Evolutionary conservation across 2,797 vertebrate genomes (phyloP).

Genomic region (Anguilla megastoma): DNA sequence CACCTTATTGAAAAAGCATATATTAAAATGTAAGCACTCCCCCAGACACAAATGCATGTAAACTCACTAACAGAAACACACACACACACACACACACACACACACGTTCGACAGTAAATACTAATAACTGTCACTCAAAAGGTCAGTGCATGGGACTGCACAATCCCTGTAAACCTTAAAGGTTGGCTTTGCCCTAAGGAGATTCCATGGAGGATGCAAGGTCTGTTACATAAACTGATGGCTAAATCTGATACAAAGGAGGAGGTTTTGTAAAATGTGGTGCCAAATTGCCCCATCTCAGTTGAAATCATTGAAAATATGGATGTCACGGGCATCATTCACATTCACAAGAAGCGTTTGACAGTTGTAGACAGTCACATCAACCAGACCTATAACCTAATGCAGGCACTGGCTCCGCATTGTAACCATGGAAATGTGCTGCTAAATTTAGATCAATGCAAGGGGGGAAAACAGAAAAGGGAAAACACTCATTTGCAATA

Average conservation of each 20-base stretch:
- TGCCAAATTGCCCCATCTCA: not conserved
- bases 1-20: not conserved
- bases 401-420: not conserved
- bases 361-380: conserved; percentile 15
- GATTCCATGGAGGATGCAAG: not conserved
- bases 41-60: conserved; percentile 31
- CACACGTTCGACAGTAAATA: not conserved
- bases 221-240: not conserved
- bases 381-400: not conserved
- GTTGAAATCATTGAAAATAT: conserved; percentile 9
- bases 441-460: conserved; percentile 28
- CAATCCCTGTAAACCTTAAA: not conserved
- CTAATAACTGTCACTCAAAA: conserved; percentile 17
- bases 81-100: conserved; percentile 21
- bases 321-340: not conserved
- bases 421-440: conserved; percentile 25
- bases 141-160: conserved; percentile 3
- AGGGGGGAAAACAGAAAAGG: not conserved
- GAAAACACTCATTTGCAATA: not conserved
- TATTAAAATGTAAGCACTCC: conserved; percentile 18
- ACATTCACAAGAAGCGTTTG: conserved; percentile 20
- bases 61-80: not conserved
- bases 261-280: conserved; percentile 3
- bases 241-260: not conserved
- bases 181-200: conserved; percentile 9